These are phyloP conservation scores for Phorcus lineatus DNA, from an alignment of 2,888 invertebrate species.

Conservation along the genomic window DNA sequence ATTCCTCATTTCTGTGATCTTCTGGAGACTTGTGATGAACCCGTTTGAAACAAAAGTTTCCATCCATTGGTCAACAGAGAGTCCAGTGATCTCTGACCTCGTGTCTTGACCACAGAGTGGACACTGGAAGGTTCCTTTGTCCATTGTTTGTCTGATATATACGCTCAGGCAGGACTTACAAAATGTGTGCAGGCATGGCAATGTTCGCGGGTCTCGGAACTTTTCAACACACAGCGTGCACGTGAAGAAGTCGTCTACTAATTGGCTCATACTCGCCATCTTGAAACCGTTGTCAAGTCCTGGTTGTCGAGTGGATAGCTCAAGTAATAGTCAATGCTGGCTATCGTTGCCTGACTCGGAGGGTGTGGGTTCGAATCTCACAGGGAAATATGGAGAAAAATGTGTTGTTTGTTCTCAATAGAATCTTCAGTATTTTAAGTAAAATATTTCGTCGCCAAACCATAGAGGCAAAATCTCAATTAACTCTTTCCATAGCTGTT, in stretches of 20 bases:
- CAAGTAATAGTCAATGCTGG: too few relatives aligned
- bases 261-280: constrained; percentile 35
- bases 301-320: too few relatives aligned
- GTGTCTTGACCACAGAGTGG: constrained; percentile 35
- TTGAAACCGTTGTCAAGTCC: neutral
- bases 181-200: constrained; percentile 41
- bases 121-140: constrained; percentile 35
- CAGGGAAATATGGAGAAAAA: too few relatives aligned
- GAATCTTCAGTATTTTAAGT: too few relatives aligned
- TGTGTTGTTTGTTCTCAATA: too few relatives aligned
- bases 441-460: too few relatives aligned
- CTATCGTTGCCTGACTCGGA: too few relatives aligned
- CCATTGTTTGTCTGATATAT: constrained; percentile 31
- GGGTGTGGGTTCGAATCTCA: too few relatives aligned
- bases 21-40: constrained; percentile 28
- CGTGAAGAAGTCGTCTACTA: constrained; percentile 37
- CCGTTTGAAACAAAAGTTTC: constrained; percentile 32
- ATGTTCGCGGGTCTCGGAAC: constrained; percentile 35
- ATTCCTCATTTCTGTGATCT: constrained; percentile 22
- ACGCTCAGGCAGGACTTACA: constrained; percentile 36
- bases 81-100: neutral
- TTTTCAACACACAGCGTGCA: constrained; percentile 40
- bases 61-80: constrained; percentile 38
- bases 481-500: too few relatives aligned
- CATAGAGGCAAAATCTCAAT: too few relatives aligned